These are phyloP conservation scores for Thecophora atra DNA, from an alignment of 2,888 invertebrate species.

Conservation along the genomic window DNA sequence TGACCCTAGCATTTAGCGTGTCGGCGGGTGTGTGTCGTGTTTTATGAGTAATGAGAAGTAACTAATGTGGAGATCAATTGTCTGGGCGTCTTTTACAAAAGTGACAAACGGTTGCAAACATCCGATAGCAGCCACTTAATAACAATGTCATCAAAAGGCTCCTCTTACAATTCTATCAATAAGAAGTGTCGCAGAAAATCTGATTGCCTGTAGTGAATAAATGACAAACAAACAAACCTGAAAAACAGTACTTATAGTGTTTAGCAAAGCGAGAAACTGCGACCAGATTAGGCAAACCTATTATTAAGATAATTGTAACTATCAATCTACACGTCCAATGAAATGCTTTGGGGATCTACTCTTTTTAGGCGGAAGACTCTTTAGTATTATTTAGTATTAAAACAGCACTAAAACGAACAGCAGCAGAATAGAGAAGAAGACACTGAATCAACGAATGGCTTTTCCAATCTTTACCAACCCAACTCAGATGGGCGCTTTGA, in stretches of 20 bases:
- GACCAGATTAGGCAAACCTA: conserved; percentile 10
- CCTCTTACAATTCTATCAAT: too few species aligned
- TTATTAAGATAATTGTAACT: conserved; percentile 12
- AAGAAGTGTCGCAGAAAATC: too few species aligned
- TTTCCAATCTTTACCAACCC: conserved; percentile 42
- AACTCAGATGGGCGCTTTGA: conserved; percentile 42
- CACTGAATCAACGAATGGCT: too few species aligned
- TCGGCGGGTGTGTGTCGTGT: neutral
- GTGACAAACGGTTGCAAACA: too few species aligned
- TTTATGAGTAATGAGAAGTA: neutral
- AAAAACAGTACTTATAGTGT: conserved; percentile 3
- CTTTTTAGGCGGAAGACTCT: too few species aligned
- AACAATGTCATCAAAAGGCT: too few species aligned
- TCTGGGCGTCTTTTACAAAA: too few species aligned
- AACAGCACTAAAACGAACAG: neutral
- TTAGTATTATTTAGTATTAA: too few species aligned
- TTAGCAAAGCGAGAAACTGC: neutral
- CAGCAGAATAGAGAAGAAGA: conserved; percentile 2
- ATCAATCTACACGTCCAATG: neutral
- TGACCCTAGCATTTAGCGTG: neutral
- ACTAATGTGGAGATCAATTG: too few species aligned
- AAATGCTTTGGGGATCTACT: too few species aligned
- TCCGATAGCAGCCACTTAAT: too few species aligned
- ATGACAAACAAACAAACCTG: neutral
- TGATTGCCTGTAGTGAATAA: too few species aligned